These are phyloP conservation scores for Hydrotaea cyrtoneurina DNA, from an alignment of 2,888 invertebrate species.

Conservation along the genomic window DNA sequence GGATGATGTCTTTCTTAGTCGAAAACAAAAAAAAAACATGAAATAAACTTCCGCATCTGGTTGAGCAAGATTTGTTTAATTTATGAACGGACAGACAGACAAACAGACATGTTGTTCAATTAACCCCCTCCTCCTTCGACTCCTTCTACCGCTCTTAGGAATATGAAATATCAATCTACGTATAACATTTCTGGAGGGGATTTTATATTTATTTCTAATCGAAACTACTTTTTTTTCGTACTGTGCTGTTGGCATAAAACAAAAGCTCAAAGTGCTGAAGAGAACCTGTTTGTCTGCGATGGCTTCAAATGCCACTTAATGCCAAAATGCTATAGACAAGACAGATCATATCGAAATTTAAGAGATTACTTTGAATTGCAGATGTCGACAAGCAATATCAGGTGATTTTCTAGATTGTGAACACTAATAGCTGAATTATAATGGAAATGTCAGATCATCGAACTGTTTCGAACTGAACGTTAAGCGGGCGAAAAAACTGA, in stretches of 20 bases:
- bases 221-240: constrained; percentile 10
- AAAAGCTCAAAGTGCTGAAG: neutral
- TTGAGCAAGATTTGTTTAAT: neutral
- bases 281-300: constrained; percentile 9
- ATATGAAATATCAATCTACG: neutral
- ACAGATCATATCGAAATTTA: constrained; percentile 10
- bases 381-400: neutral
- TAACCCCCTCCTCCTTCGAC: neutral
- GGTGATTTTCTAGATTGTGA: too few species aligned
- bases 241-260: neutral
- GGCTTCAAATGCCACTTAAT: constrained; percentile 31
- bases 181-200: neutral
- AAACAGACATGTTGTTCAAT: neutral
- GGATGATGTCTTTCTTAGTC: neutral
- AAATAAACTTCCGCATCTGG: neutral
- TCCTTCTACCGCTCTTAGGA: too few species aligned
- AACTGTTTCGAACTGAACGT: too few species aligned
- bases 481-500: too few species aligned
- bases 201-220: neutral
- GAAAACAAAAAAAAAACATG: too few species aligned
- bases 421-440: too few species aligned
- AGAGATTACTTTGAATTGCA: neutral
- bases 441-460: too few species aligned
- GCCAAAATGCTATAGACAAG: constrained; percentile 17
- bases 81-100: neutral